phyloP scores from a whole-genome alignment of 2,888 invertebrate genomes.

The Cosmorhoe ocellata region DNA sequence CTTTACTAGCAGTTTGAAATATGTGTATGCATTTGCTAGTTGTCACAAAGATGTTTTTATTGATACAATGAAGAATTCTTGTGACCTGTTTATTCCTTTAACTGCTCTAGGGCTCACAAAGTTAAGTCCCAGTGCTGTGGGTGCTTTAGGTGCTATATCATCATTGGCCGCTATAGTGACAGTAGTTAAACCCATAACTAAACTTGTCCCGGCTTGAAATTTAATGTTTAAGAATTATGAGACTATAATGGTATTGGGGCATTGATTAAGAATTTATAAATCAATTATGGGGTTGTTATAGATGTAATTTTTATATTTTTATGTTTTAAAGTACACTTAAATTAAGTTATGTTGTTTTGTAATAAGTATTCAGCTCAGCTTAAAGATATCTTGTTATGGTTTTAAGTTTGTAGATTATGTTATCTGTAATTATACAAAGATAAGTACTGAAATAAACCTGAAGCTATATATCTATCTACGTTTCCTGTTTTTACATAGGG shows the following conservation, averaged over 20 bases:
- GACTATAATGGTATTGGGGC: background rate
- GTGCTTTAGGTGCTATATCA: conserved; percentile 90
- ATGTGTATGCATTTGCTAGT: conserved; percentile 54
- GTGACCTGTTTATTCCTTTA: conserved; percentile 94
- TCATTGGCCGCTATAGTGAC: conserved; percentile 90
- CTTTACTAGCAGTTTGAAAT: conserved; percentile 49
- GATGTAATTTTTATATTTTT: no score
- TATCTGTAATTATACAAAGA: no score
- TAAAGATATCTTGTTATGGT: no score
- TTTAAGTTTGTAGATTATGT: no score
- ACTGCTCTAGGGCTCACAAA: conserved; percentile 90
- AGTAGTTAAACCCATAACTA: conserved; percentile 89
- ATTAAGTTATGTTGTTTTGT: no score
- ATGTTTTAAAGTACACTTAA: no score
- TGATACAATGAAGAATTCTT: conserved; percentile 92
- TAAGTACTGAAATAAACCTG: no score
- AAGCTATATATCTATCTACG: no score
- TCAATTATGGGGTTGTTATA: no score
- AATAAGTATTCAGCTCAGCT: no score
- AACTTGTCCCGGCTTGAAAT: conserved; percentile 83
- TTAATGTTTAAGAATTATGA: background rate
- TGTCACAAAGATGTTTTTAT: conserved; percentile 86
- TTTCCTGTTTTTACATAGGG: no score
- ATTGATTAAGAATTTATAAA: no score
- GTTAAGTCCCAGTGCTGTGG: conserved; percentile 89